Percentiles rank a stretch among this genome's conserved stretches.
These are phyloP conservation scores for Pleuronectes platessa DNA, from an alignment of 2,113 vertebrate genomes.

Conservation along the genomic window DNA sequence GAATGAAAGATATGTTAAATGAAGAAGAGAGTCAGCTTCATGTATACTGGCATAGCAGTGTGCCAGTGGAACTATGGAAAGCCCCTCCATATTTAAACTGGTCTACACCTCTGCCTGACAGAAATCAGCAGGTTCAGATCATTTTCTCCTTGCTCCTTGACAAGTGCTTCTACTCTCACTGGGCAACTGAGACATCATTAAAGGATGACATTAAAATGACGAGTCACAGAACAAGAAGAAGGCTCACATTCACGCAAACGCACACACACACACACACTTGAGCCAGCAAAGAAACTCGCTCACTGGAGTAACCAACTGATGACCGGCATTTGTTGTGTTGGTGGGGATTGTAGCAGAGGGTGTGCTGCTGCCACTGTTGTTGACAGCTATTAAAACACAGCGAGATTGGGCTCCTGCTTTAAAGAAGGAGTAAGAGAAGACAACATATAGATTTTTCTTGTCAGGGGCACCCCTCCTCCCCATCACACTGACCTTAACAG, in stretches of 20 bases:
- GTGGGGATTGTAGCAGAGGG: slow-evolving; percentile 17
- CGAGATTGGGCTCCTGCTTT: slow-evolving; percentile 77
- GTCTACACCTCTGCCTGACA: slow-evolving; percentile 37
- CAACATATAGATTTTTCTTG: slow-evolving; percentile 86
- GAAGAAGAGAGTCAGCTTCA: background rate
- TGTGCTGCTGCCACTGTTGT: slow-evolving; percentile 67
- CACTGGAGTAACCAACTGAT: slow-evolving; percentile 66
- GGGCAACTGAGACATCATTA: slow-evolving; percentile 75
- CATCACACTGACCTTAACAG: slow-evolving; percentile 83
- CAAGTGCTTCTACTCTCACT: slow-evolving; percentile 62
- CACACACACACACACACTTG: background rate
- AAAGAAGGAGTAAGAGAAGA: slow-evolving; percentile 78
- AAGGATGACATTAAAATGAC: slow-evolving; percentile 66
- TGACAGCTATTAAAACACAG: slow-evolving; percentile 80
- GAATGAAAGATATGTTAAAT: slow-evolving; percentile 20
- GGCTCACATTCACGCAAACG: background rate
- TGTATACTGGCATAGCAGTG: slow-evolving; percentile 18
- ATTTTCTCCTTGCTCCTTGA: slow-evolving; percentile 34
- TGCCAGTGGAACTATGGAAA: slow-evolving; percentile 1
- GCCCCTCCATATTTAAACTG: slow-evolving; percentile 33
- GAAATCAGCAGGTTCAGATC: slow-evolving; percentile 29
- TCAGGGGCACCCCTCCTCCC: slow-evolving; percentile 75
- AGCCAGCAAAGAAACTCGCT: slow-evolving; percentile 38
- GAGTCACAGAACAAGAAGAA: slow-evolving; percentile 45
- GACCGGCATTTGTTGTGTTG: slow-evolving; percentile 53